phyloP scores from a whole-genome alignment of 2,888 invertebrate species.

The Luperina testacea region DNA sequence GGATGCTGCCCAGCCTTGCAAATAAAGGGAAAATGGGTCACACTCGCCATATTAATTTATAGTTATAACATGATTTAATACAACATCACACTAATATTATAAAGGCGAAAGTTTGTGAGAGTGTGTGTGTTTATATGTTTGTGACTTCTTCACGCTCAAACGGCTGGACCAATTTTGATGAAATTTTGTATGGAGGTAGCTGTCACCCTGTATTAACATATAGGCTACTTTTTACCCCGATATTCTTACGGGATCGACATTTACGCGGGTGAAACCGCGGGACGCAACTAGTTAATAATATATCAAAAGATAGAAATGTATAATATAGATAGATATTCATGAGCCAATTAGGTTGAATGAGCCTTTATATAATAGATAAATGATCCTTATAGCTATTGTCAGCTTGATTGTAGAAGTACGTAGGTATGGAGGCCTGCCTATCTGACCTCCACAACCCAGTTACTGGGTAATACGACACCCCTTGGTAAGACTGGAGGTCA shows the following conservation, averaged over 20 bases:
- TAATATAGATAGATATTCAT: background rate
- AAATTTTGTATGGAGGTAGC: too few species aligned
- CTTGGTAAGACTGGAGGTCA: too few species aligned
- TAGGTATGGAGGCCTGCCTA: background rate
- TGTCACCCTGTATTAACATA: too few species aligned
- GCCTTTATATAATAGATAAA: background rate
- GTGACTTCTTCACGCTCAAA: too few species aligned
- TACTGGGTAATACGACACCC: too few species aligned
- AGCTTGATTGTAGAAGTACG: background rate
- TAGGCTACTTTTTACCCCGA: too few species aligned
- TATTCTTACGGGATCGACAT: too few species aligned
- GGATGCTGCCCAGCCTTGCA: constrained; percentile 23
- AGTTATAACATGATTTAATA: constrained; percentile 14
- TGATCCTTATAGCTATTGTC: background rate
- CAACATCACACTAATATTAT: background rate
- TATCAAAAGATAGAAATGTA: background rate
- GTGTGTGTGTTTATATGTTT: too few species aligned
- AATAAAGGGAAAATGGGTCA: constrained; percentile 32
- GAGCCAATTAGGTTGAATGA: background rate
- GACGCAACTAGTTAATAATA: background rate
- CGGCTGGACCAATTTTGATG: too few species aligned
- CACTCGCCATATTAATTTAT: constrained; percentile 15
- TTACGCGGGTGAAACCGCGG: too few species aligned
- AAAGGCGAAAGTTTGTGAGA: too few species aligned
- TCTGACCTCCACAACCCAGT: too few species aligned